These are phyloP conservation scores for Brenthis daphne DNA, from an alignment of 2,888 invertebrate species.

Conservation along the genomic window DNA sequence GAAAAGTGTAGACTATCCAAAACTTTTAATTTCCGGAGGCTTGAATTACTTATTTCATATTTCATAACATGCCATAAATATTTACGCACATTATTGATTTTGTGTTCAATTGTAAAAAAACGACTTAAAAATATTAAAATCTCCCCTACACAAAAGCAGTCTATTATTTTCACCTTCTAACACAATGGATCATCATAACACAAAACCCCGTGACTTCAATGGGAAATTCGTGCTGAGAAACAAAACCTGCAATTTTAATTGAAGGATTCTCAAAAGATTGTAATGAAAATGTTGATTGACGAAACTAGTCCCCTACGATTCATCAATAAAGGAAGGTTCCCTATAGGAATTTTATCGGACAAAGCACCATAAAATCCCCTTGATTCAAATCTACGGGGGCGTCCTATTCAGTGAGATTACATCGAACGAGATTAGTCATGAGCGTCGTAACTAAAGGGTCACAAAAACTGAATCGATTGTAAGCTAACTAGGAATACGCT, in stretches of 20 bases:
- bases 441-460: conserved; percentile 26
- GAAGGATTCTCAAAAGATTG: conserved; percentile 30
- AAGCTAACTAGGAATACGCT: no score
- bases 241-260: conserved; percentile 34
- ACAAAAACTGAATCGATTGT: conserved; percentile 8
- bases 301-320: conserved; percentile 32
- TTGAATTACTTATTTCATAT: no score
- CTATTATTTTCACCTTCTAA: conserved; percentile 5
- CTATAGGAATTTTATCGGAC: conserved; percentile 36
- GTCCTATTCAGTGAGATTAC: conserved; percentile 34
- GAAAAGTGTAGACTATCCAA: no score
- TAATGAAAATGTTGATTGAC: conserved; percentile 33
- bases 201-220: conserved; percentile 15
- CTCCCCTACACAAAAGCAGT: neutral
- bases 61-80: no score
- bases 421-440: conserved; percentile 32
- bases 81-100: no score
- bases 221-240: conserved; percentile 30
- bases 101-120: neutral
- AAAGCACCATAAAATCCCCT: conserved; percentile 38
- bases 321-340: conserved; percentile 31
- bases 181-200: neutral
- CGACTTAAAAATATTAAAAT: conserved; percentile 18
- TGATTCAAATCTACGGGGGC: conserved; percentile 37
- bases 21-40: no score